Evolutionary conservation across 2,888 invertebrate genomes (phyloP).

Genomic region (Synergus japonicus): DNA sequence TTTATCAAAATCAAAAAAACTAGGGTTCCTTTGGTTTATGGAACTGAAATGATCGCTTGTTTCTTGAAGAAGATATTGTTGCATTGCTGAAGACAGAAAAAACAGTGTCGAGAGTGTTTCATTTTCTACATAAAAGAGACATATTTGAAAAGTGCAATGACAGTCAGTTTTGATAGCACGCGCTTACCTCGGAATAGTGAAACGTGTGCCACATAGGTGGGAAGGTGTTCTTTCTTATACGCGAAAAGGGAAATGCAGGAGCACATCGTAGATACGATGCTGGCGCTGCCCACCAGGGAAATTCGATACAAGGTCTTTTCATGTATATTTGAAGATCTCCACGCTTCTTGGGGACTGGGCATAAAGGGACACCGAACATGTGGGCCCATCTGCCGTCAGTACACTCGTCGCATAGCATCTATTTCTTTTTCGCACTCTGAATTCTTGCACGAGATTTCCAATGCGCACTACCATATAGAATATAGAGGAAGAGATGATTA

Average conservation of each 20-base stretch:
- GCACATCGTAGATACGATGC: slow-evolving; percentile 23
- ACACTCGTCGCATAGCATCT: slow-evolving; percentile 46
- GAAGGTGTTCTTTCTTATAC: slow-evolving; percentile 62
- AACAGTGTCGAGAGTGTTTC: background rate
- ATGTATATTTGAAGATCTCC: slow-evolving; percentile 70
- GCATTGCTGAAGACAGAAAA: background rate
- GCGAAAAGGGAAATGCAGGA: slow-evolving; percentile 62
- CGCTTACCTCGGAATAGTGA: slow-evolving; percentile 23
- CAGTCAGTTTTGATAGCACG: background rate
- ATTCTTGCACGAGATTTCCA: slow-evolving; percentile 43
- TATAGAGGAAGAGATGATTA: slow-evolving; percentile 11
- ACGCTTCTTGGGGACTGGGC: slow-evolving; percentile 49
- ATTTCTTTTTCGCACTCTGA: slow-evolving; percentile 45
- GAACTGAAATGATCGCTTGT: no score
- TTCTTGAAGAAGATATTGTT: background rate
- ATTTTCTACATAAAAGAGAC: background rate
- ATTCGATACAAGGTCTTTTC: slow-evolving; percentile 72
- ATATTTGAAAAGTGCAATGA: slow-evolving; percentile 5
- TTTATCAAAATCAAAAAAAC: no score
- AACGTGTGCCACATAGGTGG: slow-evolving; percentile 46
- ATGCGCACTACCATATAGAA: slow-evolving; percentile 4
- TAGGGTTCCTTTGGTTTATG: no score
- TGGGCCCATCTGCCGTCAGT: slow-evolving; percentile 46
- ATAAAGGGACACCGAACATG: slow-evolving; percentile 46
- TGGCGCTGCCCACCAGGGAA: slow-evolving; percentile 69